Conservation (phyloP, 2,888 invertebrate genomes). For the Hedya salicella region DNA sequence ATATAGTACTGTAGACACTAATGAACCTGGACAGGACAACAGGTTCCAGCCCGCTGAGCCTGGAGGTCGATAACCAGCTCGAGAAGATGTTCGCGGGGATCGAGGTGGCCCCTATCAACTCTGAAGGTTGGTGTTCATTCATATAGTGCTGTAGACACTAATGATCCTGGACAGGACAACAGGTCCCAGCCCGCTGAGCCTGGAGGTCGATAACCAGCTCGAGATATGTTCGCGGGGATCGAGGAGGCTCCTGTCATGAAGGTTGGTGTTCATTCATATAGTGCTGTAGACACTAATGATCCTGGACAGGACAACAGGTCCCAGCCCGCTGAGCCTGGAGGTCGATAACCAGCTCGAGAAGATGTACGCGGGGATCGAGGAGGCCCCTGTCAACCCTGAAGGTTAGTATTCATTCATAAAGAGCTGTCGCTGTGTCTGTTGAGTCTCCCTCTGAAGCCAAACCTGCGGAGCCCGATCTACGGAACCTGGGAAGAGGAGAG, state of each 20-base stretch:
- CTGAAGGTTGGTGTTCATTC: conserved; percentile 26
- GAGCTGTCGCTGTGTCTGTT: too few species aligned
- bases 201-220: conserved; percentile 92
- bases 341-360: conserved; percentile 93
- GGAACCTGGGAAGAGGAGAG: conserved; percentile 58
- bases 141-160: too few species aligned
- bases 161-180: too few species aligned
- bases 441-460: conserved; percentile 72
- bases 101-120: conserved; percentile 67
- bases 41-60: too few species aligned
- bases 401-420: conserved; percentile 6
- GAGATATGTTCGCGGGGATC: conserved; percentile 94
- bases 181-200: too few species aligned
- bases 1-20: too few species aligned
- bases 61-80: conserved; percentile 92
- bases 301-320: too few species aligned
- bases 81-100: conserved; percentile 94
- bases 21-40: too few species aligned
- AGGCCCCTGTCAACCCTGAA: conserved; percentile 52
- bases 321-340: conserved; percentile 67
- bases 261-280: not conserved
- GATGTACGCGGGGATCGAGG: conserved; percentile 92
- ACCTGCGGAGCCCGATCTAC: conserved; percentile 71
- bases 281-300: too few species aligned
- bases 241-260: conserved; percentile 67